Base-by-base conservation (phyloP, 2,888 invertebrate species). In the Tanytarsus gracilentus region DNA sequence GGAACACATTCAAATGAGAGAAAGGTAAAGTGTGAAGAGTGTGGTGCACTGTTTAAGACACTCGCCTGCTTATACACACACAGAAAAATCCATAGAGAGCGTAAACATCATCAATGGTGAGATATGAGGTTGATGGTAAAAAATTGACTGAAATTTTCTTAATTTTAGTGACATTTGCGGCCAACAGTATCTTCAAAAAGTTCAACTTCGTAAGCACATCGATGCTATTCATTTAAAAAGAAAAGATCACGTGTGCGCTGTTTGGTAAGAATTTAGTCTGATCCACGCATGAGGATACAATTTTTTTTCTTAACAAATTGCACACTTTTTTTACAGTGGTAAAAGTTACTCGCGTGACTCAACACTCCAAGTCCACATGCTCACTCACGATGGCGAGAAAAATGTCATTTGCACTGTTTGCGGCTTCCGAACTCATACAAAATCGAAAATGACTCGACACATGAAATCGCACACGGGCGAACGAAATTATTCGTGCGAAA, bases 341-440 rank as follows among this genome's bases (percentile, higher is more conserved):
- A 56, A 56, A 27, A 26, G 55, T 27, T 56, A 56, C 27, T 56
- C 55, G 18, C 39, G 55, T 6, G 55, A 56, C 18, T 39, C 55
- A 56, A 56, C 55, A 5, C 26, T 56, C 8, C 23, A 25, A 8
- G 39, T 39, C 2, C 55, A 56, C 18, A 56, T 56, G 55, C 39
- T 39, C 16, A 39, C 23, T 9, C 55, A 56, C 16, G 40, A 56
- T 5, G 26, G 14, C 16, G 25, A 56, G 4, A 56, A 56, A 26
- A 40, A 56, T 39, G 44, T 56, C 8, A 40, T 56, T 56, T 56
- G 55, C 14, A 56, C 40, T 6, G 55, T 56, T 39, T 56, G 55
- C 18, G 55, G 55, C 7, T 49, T 56, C 16, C 3, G 55, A 56
- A 40, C 40, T 0, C 55, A 56, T 40, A 56, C 55, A 26, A 56